Percentiles rank a stretch among this genome's conserved stretches.
Conservation (phyloP, 2,888 invertebrate species). For the Chymomyza amoena region DNA sequence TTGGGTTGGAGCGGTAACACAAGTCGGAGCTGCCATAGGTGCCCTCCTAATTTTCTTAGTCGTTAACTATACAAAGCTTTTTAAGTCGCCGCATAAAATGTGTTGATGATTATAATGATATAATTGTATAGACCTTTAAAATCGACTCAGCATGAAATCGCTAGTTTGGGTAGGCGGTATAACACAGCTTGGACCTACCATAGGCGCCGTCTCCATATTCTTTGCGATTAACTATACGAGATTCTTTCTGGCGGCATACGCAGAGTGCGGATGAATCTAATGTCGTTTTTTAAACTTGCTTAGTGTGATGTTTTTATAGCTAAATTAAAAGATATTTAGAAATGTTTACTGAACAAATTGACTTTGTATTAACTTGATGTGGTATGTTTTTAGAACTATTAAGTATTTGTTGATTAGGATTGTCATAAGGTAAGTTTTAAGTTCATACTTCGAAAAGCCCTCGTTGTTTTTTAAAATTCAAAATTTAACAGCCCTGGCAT, state of each 20-base stretch:
- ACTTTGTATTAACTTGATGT: not conserved
- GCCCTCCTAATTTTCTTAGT: constrained; percentile 84
- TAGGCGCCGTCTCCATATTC: constrained; percentile 87
- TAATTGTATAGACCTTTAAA: constrained; percentile 7
- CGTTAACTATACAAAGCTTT: constrained; percentile 83
- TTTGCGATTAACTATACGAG: constrained; percentile 83
- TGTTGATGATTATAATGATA: constrained; percentile 36
- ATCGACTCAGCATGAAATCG: too few relatives aligned
- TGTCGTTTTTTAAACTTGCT: constrained; percentile 34
- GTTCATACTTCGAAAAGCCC: too few relatives aligned
- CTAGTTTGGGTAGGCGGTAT: constrained; percentile 88
- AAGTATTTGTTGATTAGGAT: not conserved
- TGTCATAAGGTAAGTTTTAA: too few relatives aligned
- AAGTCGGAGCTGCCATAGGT: constrained; percentile 88
- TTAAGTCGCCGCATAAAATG: constrained; percentile 78
- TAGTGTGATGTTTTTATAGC: constrained; percentile 26
- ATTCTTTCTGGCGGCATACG: constrained; percentile 80
- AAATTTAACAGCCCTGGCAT: too few relatives aligned
- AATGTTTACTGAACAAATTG: not conserved
- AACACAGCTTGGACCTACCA: constrained; percentile 87
- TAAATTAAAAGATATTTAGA: not conserved
- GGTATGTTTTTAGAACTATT: not conserved
- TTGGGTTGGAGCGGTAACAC: constrained; percentile 87
- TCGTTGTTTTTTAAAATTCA: too few relatives aligned
- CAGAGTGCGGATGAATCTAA: constrained; percentile 42